Base-by-base conservation (phyloP, 2,113 vertebrate species). In the Eurypyga helias region DNA sequence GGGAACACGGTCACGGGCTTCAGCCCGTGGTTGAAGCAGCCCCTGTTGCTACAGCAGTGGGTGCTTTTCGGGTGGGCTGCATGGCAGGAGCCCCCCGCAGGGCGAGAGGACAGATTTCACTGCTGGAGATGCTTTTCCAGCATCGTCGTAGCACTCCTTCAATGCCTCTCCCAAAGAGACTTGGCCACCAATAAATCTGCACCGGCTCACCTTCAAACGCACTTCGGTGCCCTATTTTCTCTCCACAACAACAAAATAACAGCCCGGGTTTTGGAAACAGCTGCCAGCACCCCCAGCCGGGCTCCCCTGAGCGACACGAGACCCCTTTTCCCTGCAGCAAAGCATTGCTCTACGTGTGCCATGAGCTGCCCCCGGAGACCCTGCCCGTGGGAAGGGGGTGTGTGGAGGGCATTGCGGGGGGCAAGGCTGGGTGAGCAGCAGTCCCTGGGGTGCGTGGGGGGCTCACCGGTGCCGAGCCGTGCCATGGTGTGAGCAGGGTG, bases 301-400 rank as follows among this genome's bases (percentile, higher is more conserved):
- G 29, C 38, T 90, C 29, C 17, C 19, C 45, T 70, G 33, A n/a
- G 88, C 1, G 4, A 43, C 71, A 15, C 0, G 4, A 66, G 61
- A 36, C 29, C 26, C 65, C 25, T 46, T 87, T 70, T 45, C 12
- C 41, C 73, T n/a, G 24, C 46, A 21, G 28, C 17, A 20, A 72
- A 61, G 17, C 24, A 1, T 5, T 13, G 11, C 6, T 16, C 0
- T 8, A 51, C 76, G 13, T 1, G 0, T 3, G 1, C 48, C 1
- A 1, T 17, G 75, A 94, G 45, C 51, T 55, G 55, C 29, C 10
- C 57, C 34, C 2, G 2, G 26, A 89, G 29, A 23, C 62, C 65
- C 45, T 83, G 38, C 41, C 57, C 0, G 0, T 16, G 52, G 28
- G 7, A 48, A 28, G 9, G 2, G 20, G 17, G 2, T 19, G 34